A percentile compares a stretch with the other conserved stretches of the same genome.
Conservation (phyloP, 2,797 vertebrate species). For the Ceryle rudis region DNA sequence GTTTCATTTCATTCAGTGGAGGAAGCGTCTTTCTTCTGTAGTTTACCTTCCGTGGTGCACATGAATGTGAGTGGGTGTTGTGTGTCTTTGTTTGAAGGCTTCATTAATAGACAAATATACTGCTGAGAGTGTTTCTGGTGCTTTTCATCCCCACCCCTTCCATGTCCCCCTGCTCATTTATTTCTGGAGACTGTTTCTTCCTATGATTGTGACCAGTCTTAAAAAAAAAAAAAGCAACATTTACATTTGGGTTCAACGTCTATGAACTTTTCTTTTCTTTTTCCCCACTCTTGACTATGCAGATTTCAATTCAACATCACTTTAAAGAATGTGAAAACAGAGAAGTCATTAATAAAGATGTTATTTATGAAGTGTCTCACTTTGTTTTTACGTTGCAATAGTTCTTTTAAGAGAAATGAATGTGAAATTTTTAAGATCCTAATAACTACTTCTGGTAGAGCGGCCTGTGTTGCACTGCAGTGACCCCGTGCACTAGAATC, state of each 20-base stretch:
- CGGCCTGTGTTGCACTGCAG: background rate
- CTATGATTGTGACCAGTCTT: background rate
- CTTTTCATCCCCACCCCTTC: background rate
- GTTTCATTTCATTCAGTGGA: background rate
- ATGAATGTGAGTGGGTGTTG: background rate
- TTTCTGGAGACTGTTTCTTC: slow-evolving; percentile 2
- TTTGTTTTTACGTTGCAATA: background rate
- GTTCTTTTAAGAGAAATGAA: background rate
- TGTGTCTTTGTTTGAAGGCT: slow-evolving; percentile 43
- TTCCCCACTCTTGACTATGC: slow-evolving; percentile 52
- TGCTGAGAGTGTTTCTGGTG: background rate
- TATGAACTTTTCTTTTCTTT: background rate
- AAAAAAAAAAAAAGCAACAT: background rate
- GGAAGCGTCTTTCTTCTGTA: slow-evolving; percentile 1
- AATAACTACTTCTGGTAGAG: background rate
- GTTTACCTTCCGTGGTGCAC: slow-evolving; percentile 3
- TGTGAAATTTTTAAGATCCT: background rate
- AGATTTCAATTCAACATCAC: slow-evolving; percentile 42
- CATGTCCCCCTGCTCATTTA: background rate
- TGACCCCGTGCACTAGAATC: background rate
- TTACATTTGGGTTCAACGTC: background rate
- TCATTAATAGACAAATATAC: background rate
- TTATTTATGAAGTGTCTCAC: slow-evolving; percentile 44
- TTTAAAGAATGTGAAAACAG: slow-evolving; percentile 55
- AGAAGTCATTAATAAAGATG: slow-evolving; percentile 50